phyloP scores from a whole-genome alignment of 2,797 vertebrate genomes.

The Emys orbicularis region DNA sequence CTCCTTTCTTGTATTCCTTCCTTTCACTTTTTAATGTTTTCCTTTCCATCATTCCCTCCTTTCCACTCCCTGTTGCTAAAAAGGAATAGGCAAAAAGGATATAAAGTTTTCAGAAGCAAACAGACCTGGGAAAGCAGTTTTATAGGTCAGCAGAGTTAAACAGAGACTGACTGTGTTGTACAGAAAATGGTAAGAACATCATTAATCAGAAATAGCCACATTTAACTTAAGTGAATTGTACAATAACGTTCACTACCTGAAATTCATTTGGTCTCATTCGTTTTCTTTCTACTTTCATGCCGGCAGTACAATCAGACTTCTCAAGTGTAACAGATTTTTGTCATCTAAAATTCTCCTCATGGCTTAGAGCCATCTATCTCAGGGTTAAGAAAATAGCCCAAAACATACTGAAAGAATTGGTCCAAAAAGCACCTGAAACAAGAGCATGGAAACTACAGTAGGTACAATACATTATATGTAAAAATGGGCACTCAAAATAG shows the following conservation, averaged over 20 bases:
- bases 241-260: constrained; percentile 25
- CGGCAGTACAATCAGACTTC: constrained; percentile 13
- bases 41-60: neutral
- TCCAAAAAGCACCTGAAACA: constrained; percentile 48
- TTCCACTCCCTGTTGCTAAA: neutral
- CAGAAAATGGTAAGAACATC: constrained; percentile 38
- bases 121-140: constrained; percentile 56
- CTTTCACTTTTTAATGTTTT: constrained; percentile 5
- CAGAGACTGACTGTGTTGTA: constrained; percentile 38
- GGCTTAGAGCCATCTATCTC: constrained; percentile 9
- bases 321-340: constrained; percentile 26
- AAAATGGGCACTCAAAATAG: neutral
- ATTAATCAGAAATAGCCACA: constrained; percentile 42
- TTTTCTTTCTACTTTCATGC: constrained; percentile 26
- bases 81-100: neutral
- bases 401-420: constrained; percentile 7
- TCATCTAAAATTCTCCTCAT: constrained; percentile 24
- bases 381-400: constrained; percentile 1
- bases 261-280: constrained; percentile 21
- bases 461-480: neutral
- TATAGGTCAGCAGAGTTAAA: constrained; percentile 69
- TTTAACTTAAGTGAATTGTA: constrained; percentile 50
- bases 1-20: neutral
- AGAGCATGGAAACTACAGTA: neutral
- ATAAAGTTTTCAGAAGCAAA: constrained; percentile 55